Conservation (phyloP, 2,888 invertebrate genomes). For the Monoplex corrugatus region DNA sequence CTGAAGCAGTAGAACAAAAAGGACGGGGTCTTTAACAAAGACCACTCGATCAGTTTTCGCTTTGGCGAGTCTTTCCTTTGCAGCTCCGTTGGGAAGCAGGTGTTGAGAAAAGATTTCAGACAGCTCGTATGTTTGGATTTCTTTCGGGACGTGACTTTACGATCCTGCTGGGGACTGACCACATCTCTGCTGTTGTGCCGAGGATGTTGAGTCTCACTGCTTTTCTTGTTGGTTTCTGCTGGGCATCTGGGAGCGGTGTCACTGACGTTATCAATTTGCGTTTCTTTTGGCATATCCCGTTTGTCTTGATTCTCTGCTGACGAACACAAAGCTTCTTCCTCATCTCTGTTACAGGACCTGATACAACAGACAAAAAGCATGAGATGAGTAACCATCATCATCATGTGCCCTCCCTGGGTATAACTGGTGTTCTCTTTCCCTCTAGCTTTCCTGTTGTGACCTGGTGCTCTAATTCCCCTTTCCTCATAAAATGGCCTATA, state of each 20-base stretch:
- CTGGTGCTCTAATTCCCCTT: too few relatives aligned
- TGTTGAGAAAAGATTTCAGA: not conserved
- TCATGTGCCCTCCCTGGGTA: too few relatives aligned
- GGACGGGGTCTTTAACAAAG: constrained; percentile 54
- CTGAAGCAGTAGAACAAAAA: constrained; percentile 60
- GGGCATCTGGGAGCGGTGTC: not conserved
- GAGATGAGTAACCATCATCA: too few relatives aligned
- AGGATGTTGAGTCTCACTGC: not conserved
- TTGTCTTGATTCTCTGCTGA: not conserved
- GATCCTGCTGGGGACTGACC: not conserved
- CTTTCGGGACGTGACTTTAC: not conserved
- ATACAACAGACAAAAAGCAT: too few relatives aligned
- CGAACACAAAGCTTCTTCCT: not conserved
- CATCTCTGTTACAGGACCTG: not conserved
- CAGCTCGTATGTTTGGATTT: not conserved
- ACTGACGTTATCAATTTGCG: not conserved
- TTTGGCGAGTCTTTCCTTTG: not conserved
- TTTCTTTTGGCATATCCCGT: not conserved
- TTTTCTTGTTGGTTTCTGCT: not conserved
- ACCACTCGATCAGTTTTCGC: constrained; percentile 56
- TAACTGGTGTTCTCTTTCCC: too few relatives aligned
- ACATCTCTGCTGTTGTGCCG: not conserved
- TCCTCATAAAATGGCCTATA: too few relatives aligned
- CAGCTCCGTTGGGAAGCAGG: constrained; percentile 52
- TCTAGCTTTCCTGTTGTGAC: too few relatives aligned